Evolutionary conservation across 2,888 invertebrate genomes (phyloP), one percentile per base, ranked within the genome.

Genomic region (Melanotus villosus): DNA sequence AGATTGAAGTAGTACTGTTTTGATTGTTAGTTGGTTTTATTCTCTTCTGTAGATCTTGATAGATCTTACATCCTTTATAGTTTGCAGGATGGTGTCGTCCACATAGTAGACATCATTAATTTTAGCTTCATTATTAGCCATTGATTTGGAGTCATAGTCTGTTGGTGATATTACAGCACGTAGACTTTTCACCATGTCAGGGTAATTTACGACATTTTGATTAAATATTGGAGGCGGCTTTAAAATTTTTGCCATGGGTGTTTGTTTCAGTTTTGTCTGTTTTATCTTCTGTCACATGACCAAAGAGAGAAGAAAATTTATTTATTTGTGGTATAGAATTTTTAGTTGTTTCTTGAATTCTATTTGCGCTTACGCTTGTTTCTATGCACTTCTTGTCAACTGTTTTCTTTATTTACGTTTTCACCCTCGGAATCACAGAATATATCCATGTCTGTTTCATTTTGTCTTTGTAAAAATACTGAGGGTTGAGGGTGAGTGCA

Each of bases 21-120:
- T n/a, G 43, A 43, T 43, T 43, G 10, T 16, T 43, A 43, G 43
- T 50, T 50, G n/a, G 21, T n/a, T 21, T 21, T 6, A 16, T 26
- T 21, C 12, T 23, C n/a, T 50, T 50, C 12, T n/a, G 38, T n/a
- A 38, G 38, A n/a, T n/a, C n/a, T n/a, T n/a, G n/a, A n/a, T n/a
- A n/a, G n/a, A n/a, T n/a, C n/a, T n/a, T n/a, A n/a, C n/a, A n/a
- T n/a, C n/a, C n/a, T n/a, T n/a, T n/a, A n/a, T n/a, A n/a, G n/a
- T n/a, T n/a, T n/a, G n/a, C n/a, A n/a, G n/a, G 38, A 38, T 38
- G 38, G 4, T 4, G 38, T 12, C 38, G 6, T 10, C 38, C 38
- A n/a, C 38, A 38, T 38, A 38, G n/a, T n/a, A 14, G 4, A n/a
- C 38, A 38, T 12, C 38, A n/a, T 38, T 38, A 7, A 38, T 38